Evolutionary conservation across 2,888 invertebrate genomes (phyloP).

Genomic region (Nebria brevicollis): DNA sequence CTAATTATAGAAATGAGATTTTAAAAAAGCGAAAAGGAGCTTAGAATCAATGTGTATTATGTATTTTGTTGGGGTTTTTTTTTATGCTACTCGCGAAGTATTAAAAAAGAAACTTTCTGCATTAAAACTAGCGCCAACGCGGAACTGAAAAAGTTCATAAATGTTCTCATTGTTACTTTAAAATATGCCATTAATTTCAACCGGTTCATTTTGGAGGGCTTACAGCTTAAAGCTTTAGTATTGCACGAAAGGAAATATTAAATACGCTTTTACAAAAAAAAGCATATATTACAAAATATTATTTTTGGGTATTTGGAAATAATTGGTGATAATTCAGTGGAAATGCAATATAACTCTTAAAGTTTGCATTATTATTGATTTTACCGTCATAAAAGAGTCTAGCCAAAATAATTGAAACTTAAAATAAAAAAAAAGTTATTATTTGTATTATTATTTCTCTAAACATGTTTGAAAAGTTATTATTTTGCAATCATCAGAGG

Average conservation of each 20-base stretch:
- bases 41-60: neutral
- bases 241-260: neutral
- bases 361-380: too few relatives aligned
- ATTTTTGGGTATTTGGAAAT: neutral
- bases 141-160: neutral
- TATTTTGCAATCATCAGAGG: too few relatives aligned
- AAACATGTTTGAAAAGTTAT: too few relatives aligned
- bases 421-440: too few relatives aligned
- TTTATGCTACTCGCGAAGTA: neutral
- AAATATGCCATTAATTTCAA: neutral
- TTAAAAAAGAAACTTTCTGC: neutral
- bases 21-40: constrained; percentile 10
- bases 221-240: neutral
- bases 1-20: constrained; percentile 7
- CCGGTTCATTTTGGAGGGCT: neutral
- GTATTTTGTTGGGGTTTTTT: neutral
- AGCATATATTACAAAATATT: neutral
- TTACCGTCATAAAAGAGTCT: too few relatives aligned
- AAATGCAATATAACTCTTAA: neutral
- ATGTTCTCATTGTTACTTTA: neutral
- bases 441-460: too few relatives aligned
- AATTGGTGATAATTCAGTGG: neutral
- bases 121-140: neutral
- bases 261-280: neutral
- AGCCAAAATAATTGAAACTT: too few relatives aligned